These are phyloP conservation scores for Alligator mississippiensis DNA, from an alignment of 2,113 vertebrate species.

Conservation along the genomic window DNA sequence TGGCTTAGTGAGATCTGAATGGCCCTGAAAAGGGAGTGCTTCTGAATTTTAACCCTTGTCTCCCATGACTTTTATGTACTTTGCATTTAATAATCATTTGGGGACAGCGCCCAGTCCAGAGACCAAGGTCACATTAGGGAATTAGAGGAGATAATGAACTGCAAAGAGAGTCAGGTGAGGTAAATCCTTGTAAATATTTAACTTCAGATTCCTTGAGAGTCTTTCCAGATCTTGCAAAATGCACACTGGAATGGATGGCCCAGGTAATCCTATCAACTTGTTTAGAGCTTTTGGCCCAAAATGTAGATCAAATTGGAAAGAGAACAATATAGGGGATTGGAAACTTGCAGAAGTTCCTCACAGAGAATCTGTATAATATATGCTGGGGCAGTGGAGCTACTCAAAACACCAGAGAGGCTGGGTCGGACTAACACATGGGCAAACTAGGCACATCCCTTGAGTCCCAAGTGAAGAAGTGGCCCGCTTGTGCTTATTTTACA, in stretches of 20 bases:
- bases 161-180: background rate
- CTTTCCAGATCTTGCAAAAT: background rate
- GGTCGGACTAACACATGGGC: too few species aligned
- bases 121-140: background rate
- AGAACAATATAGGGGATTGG: background rate
- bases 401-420: too few species aligned
- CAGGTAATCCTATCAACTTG: background rate
- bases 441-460: too few species aligned
- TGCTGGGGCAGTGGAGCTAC: background rate
- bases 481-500: too few species aligned
- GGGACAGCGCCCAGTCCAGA: too few species aligned
- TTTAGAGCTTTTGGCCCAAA: background rate
- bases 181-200: background rate
- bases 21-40: too few species aligned
- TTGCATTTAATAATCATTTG: too few species aligned
- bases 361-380: background rate
- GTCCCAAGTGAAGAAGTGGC: too few species aligned
- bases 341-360: background rate
- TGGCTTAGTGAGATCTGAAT: too few species aligned
- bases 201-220: background rate
- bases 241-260: background rate
- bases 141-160: background rate
- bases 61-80: too few species aligned
- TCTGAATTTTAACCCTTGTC: too few species aligned
- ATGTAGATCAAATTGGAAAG: background rate